Evolutionary conservation across 1,140 invertebrate genomes (phyloP).

Genomic region (Drosophila nebulosa): DNA sequence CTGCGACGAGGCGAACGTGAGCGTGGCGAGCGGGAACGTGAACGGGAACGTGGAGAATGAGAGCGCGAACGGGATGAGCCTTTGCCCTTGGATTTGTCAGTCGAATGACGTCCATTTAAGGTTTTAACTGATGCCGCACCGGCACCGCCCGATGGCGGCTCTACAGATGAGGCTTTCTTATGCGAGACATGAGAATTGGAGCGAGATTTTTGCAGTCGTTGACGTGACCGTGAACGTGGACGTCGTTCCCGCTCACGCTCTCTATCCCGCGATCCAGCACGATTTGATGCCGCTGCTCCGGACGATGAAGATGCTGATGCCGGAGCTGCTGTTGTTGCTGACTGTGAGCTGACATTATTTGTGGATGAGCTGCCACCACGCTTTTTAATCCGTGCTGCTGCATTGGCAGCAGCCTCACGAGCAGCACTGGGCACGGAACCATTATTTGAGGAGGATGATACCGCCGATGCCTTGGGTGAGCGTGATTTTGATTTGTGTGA

Average conservation of each 20-base stretch:
- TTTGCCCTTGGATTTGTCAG: constrained; percentile 49
- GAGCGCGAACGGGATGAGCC: constrained; percentile 59
- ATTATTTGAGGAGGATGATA: constrained; percentile 50
- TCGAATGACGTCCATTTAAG: constrained; percentile 61
- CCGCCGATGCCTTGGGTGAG: constrained; percentile 23
- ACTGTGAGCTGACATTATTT: background rate
- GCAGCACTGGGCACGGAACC: constrained; percentile 50
- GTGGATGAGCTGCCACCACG: constrained; percentile 51
- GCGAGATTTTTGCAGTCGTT: constrained; percentile 53
- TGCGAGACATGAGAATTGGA: constrained; percentile 47
- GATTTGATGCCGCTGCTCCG: background rate
- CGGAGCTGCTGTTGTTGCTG: constrained; percentile 3
- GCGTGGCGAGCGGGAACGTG: constrained; percentile 43
- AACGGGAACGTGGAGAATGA: constrained; percentile 49
- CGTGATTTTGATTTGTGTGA: constrained; percentile 55
- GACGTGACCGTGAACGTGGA: constrained; percentile 50
- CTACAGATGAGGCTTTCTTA: constrained; percentile 57
- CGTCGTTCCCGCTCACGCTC: constrained; percentile 41
- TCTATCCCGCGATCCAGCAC: constrained; percentile 42
- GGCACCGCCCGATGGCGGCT: constrained; percentile 54
- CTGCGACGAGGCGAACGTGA: constrained; percentile 58
- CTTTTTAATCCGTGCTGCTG: constrained; percentile 65
- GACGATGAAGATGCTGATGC: background rate
- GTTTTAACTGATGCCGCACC: constrained; percentile 76
- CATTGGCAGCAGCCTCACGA: constrained; percentile 67